Percentiles rank a stretch among this genome's conserved stretches.
Conservation (phyloP, 2,797 vertebrate species). For the Acipenser transmontanus region DNA sequence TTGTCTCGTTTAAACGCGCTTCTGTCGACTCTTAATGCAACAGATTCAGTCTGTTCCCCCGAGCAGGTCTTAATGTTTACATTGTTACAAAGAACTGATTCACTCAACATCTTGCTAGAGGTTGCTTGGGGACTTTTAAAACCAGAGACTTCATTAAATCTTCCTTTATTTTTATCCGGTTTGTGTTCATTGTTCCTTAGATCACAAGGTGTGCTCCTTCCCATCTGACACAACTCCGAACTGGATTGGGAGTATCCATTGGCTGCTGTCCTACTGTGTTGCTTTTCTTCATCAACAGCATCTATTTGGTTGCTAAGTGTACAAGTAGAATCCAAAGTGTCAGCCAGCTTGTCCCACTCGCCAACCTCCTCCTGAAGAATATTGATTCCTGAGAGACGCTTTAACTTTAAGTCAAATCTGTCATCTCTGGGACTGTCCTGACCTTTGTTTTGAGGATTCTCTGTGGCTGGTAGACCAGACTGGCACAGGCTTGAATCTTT, state of each 20-base stretch:
- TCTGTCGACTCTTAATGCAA: conserved; percentile 12
- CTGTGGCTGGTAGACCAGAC: background rate
- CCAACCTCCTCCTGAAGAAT: conserved; percentile 25
- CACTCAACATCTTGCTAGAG: conserved; percentile 50
- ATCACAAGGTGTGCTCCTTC: too few relatives aligned
- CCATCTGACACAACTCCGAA: too few relatives aligned
- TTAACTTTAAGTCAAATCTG: conserved; percentile 24
- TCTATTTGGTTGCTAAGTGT: background rate
- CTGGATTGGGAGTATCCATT: too few relatives aligned
- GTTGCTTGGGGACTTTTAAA: conserved; percentile 30
- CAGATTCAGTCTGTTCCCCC: conserved; percentile 24
- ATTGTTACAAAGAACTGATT: conserved; percentile 54
- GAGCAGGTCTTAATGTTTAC: conserved; percentile 45
- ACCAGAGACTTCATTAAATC: conserved; percentile 1
- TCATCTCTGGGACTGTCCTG: conserved; percentile 25
- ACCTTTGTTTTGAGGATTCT: background rate
- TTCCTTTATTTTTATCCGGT: conserved; percentile 25
- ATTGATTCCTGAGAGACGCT: rapidly evolving
- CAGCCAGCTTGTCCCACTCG: conserved; percentile 34
- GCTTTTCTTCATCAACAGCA: too few relatives aligned
- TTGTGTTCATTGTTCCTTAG: too few relatives aligned
- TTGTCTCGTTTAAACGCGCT: too few relatives aligned
- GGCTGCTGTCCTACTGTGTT: too few relatives aligned
- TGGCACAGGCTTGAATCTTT: conserved; percentile 20
- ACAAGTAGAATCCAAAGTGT: conserved; percentile 1